Base-by-base conservation (phyloP, 2,888 invertebrate species). In the Uloborus plumipes region DNA sequence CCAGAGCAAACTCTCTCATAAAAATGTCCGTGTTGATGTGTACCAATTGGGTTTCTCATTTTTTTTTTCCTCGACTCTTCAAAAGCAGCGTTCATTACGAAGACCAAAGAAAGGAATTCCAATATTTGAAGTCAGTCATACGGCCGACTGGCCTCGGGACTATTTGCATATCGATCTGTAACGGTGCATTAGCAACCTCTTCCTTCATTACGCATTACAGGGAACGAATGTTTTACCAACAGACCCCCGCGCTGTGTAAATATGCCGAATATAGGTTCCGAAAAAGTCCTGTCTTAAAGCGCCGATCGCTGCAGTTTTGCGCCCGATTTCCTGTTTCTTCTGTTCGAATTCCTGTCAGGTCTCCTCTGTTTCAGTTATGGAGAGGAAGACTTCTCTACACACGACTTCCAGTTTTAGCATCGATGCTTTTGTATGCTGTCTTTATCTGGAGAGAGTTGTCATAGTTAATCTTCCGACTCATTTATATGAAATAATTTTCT, bases 141-240 rank as follows among this genome's bases (percentile, higher is more conserved):
- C 76, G 82, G 71, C 53, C 72, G 72, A 70, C 67, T 83, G 72
- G 77, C 83, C 77, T 58, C 50, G 58, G 66, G 83, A 77, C 72
- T 83, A 83, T 83, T 83, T 83, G 73, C 83, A 83, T 83, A 83
- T 83, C 71, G 77, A 77, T 83, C 83, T 83, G 77, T 77, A 73
- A 77, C 77, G 77, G 53, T 73, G 83, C 83, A 83, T 83, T 77
- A 83, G 62, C 77, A 62, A 67, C 66, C 66, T 72, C 73, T 73
- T 67, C 65, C 39, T 53, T 83, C 82, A 72, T 72, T 76, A 72
- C 59, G 51, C 16, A 22, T 59, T 67, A 59, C 59, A 69, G 58
- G 39, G 49, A 26, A 31, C 66, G 64, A 67, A 61, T 74, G 80
- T 75, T 81, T 75, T 69, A 64, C 65, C 69, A 74, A 81, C 73